These are phyloP conservation scores for Heterohyrax brucei DNA, from an alignment of 2,797 vertebrate species.

Conservation along the genomic window DNA sequence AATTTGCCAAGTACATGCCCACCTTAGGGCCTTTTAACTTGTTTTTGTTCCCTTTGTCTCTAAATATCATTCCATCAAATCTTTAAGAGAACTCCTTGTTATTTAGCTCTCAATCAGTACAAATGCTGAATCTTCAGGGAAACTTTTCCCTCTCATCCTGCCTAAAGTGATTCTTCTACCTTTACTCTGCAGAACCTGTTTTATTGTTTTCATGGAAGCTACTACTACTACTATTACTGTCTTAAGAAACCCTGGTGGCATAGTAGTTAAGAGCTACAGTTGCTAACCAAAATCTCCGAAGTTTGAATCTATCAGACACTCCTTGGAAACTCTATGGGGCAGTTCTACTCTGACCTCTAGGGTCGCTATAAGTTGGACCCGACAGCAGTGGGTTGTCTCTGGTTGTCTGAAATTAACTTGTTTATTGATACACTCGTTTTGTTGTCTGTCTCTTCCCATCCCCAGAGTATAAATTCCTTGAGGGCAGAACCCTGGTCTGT, in stretches of 20 bases:
- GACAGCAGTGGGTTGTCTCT: too few relatives aligned
- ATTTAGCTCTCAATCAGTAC: not conserved
- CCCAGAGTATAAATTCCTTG: not conserved
- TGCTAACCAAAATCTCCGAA: too few relatives aligned
- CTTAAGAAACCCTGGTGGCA: too few relatives aligned
- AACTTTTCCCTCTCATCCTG: rapidly evolving
- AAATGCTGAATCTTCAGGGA: slow-evolving; percentile 43
- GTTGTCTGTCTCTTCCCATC: not conserved
- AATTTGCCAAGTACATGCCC: not conserved
- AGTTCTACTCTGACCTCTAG: too few relatives aligned
- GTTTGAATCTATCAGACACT: too few relatives aligned
- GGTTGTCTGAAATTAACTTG: not conserved
- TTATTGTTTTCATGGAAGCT: not conserved
- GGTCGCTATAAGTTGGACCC: too few relatives aligned
- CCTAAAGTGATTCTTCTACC: not conserved
- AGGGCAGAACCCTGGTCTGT: not conserved
- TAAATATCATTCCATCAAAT: slow-evolving; percentile 31
- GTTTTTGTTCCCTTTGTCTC: not conserved
- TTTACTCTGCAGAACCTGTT: not conserved
- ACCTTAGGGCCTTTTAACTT: slow-evolving; percentile 6
- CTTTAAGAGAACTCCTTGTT: not conserved
- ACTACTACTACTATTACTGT: not conserved
- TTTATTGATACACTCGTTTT: not conserved
- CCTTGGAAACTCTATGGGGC: too few relatives aligned
- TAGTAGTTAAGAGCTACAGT: too few relatives aligned